Base-by-base conservation (phyloP, 2,113 vertebrate species). In the Bucco capensis region DNA sequence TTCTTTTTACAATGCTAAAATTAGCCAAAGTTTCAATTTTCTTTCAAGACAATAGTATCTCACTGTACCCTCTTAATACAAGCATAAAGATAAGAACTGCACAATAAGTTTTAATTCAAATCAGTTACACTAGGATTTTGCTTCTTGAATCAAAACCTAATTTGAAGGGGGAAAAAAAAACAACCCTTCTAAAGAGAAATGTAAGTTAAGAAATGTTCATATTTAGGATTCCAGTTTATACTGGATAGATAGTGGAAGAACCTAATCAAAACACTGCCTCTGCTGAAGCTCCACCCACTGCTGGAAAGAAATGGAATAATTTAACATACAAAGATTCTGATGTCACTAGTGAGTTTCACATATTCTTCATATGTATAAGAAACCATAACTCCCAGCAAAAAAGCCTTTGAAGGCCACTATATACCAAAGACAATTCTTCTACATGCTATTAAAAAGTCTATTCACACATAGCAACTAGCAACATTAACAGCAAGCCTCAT, bases 81-180 rank as follows among this genome's bases (percentile, higher is more conserved):
- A 85, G 69, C n/a, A 72, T 14, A 75, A 92, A 91, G 67, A 93
- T 85, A 93, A 94, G 42, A 83, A 76, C 33, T 54, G 22, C 33
- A 69, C 23, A 57, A 86, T 80, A 70, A 46, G 37, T 80, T 89
- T 79, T 76, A 76, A 90, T 90, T 96, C 72, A 76, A 88, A 70
- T 86, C 8, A 49, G 8, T 77, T 66, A 33, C 25, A 58, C 12
- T 38, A 35, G 22, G 72, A 53, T 77, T 76, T 95, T 76, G 2
- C 21, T 80, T 44, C 54, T 51, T 46, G 83, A 94, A 57, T 53
- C 47, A 65, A 91, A 94, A 70, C 4, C 14, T 46, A 31, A 83
- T 76, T 85, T 66, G 28, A 62, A 83, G 35, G 14, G 62, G 7
- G 0, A n/a, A n/a, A n/a, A n/a, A n/a, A n/a, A n/a, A n/a, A n/a